phyloP scores from a whole-genome alignment of 2,888 invertebrate genomes.

The Pandemis cinnamomeana region DNA sequence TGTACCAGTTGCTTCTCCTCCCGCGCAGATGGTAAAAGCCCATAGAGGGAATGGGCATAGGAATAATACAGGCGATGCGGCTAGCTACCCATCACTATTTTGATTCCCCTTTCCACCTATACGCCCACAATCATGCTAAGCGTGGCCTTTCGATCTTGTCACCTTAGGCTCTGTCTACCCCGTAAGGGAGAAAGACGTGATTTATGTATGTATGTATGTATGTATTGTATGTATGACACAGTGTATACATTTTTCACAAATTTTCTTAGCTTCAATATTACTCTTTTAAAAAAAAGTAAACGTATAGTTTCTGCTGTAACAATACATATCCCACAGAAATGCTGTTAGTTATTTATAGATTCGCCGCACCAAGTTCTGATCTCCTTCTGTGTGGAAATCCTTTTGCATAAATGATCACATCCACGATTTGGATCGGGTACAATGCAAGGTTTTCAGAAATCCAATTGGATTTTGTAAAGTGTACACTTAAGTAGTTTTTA shows the following conservation, averaged over 20 bases:
- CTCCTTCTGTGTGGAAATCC: constrained; percentile 32
- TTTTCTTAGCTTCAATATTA: not conserved
- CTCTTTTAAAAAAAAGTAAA: not conserved
- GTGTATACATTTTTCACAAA: not conserved
- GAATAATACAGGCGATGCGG: too few species aligned
- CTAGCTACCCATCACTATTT: too few species aligned
- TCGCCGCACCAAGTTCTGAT: constrained; percentile 23
- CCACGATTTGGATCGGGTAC: constrained; percentile 18
- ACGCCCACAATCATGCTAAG: too few species aligned
- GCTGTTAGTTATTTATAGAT: constrained; percentile 3
- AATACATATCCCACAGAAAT: not conserved
- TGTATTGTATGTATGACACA: too few species aligned
- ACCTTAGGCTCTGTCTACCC: too few species aligned
- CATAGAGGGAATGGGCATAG: too few species aligned
- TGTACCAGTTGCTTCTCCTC: too few species aligned
- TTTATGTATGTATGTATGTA: too few species aligned
- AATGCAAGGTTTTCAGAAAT: constrained; percentile 13
- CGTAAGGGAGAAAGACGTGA: too few species aligned
- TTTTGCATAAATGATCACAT: constrained; percentile 38
- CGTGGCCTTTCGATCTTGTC: too few species aligned
- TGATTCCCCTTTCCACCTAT: too few species aligned
- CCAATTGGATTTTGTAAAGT: constrained; percentile 3
- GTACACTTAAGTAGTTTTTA: not conserved
- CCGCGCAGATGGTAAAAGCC: too few species aligned
- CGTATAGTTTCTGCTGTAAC: not conserved